Base-by-base conservation (phyloP, 1,140 invertebrate genomes). In the Aleiodes sp. region DNA sequence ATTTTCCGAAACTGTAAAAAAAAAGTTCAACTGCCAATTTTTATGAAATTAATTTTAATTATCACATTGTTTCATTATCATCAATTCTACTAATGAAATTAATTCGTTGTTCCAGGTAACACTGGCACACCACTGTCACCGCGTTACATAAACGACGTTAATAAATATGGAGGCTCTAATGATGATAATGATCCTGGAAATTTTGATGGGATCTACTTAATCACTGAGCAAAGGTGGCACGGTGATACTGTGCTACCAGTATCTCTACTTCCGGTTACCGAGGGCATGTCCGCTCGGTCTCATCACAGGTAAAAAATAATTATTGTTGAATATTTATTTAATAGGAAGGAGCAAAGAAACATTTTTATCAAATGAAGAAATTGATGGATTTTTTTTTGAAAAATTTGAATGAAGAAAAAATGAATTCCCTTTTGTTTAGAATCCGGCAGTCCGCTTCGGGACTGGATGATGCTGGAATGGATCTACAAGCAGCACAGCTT, bases 401-500 rank as follows among this genome's bases (percentile, higher is more conserved):
- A 21, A 65, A 33, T 24, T 26, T 65, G 19, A 37, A 61, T n/a
- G n/a, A 52, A 56, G 37, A 33, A n/a, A 29, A 43, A 14, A 46
- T 35, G n/a, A 41, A n/a, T 0, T 12, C 26, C 31, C 3, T 69
- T 65, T 59, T 37, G 62, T 37, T 10, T 28, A 84, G 85, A 78
- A 79, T 84, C 74, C 81, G 80, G 73, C 83, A 84, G 85, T 86
- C 85, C 84, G 80, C 80, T 73, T 78, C 73, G 68, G 85, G 84
- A 85, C 85, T 84, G 83, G 83, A 86, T 75, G 81, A 86, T 86
- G 83, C 84, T 85, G 84, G 81, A 79, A 86, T 86, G 85, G 85
- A 86, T 82, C 78, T 85, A 72, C 84, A 78, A 80, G 75, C 76
- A 76, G 76, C 82, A 71, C 82, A 84, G 73, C 77, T 84, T 68